Evolutionary conservation across 2,888 invertebrate species (phyloP).

Genomic region (Hypercompe scribonia): DNA sequence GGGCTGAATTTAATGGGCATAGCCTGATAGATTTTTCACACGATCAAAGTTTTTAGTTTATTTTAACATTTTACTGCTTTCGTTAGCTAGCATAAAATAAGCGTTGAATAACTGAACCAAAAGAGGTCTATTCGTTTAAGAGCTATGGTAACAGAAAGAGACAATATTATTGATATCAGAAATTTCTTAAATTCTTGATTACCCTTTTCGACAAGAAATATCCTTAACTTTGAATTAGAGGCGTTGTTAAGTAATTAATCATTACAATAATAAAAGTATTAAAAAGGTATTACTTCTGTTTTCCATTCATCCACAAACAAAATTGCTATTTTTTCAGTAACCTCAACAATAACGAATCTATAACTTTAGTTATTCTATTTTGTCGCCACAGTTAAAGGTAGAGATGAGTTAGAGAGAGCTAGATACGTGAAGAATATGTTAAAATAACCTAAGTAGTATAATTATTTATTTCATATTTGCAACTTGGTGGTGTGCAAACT

Average conservation of each 20-base stretch:
- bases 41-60: constrained; percentile 37
- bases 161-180: constrained; percentile 30
- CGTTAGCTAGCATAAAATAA: constrained; percentile 16
- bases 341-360: neutral
- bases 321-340: neutral
- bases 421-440: too few species aligned
- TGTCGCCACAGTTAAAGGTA: neutral
- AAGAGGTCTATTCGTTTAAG: neutral
- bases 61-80: constrained; percentile 33
- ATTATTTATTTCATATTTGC: too few species aligned
- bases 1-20: constrained; percentile 61
- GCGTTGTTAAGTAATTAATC: too few species aligned
- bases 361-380: neutral
- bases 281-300: too few species aligned
- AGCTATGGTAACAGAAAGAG: neutral
- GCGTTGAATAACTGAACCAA: neutral
- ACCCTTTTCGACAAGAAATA: constrained; percentile 23
- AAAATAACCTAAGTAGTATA: neutral
- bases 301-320: neutral
- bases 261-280: too few species aligned
- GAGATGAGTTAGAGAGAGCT: too few species aligned
- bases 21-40: constrained; percentile 62
- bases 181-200: constrained; percentile 17
- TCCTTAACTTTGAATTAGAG: too few species aligned
- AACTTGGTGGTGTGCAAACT: too few species aligned